Conservation (phyloP, 1,140 invertebrate species). For the Galleria mellonella region DNA sequence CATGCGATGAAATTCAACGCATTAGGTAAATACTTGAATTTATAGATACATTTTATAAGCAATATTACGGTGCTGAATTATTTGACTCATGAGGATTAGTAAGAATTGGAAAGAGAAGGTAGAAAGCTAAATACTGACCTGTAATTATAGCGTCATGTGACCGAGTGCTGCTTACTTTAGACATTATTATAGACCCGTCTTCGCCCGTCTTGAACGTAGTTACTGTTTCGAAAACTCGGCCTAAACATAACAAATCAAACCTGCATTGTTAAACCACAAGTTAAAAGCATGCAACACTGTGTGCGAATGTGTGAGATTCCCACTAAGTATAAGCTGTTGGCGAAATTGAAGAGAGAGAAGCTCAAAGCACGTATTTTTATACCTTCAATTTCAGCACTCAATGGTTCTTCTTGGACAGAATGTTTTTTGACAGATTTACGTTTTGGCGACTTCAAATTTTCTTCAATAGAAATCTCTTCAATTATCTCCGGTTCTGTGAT, state of each 20-base stretch:
- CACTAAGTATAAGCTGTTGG: conserved; percentile 55
- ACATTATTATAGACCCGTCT: conserved; percentile 77
- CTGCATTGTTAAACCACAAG: conserved; percentile 62
- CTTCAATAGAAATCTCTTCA: conserved; percentile 51
- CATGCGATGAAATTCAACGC: conserved; percentile 29
- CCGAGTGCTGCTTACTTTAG: conserved; percentile 77
- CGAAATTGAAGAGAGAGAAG: conserved; percentile 41
- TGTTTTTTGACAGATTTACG: conserved; percentile 64
- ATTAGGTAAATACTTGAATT: neutral
- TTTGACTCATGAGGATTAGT: conserved; percentile 15
- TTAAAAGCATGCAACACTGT: conserved; percentile 61
- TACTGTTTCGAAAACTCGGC: conserved; percentile 75
- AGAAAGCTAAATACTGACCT: conserved; percentile 72
- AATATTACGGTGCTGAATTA: neutral
- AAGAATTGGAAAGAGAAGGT: conserved; percentile 42
- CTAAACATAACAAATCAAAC: conserved; percentile 72
- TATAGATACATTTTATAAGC: neutral
- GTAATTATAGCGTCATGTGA: conserved; percentile 77
- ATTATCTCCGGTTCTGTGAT: conserved; percentile 49
- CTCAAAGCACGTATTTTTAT: conserved; percentile 54
- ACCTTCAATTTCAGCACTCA: conserved; percentile 70
- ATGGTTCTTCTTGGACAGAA: conserved; percentile 48
- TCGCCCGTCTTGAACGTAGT: conserved; percentile 76
- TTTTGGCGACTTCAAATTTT: conserved; percentile 71
- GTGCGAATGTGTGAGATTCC: conserved; percentile 43